Evolutionary conservation across 2,888 invertebrate genomes (phyloP), one percentile per base, ranked within the genome.

Genomic region (Chelonus formosanus): DNA sequence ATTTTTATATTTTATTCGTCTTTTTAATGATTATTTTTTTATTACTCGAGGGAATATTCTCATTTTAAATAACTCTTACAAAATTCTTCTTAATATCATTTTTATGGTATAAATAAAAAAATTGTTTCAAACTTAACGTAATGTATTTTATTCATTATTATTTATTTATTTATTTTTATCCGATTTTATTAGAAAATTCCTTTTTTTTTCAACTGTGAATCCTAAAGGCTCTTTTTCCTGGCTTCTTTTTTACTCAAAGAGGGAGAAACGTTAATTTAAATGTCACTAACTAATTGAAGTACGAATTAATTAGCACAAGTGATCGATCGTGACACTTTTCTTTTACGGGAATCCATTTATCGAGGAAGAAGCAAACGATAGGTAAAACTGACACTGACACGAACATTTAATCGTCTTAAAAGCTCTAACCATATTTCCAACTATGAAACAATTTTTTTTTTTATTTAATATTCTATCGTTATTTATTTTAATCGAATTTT

Each of bases 291-390:
- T 79, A 81, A 82, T 81, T 82, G 80, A 82, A 78, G 77, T 78
- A 82, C 79, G 77, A 82, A 82, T 82, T 80, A 80, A 82, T 81
- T 80, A 80, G 73, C 68, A 68, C 67, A 74, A 74, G 76, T 81
- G 80, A 81, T 81, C 80, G 78, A 80, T 80, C 74, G 55, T 50
- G 57, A 48, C 34, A 56, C 57, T 40, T 36, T 34, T 10, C 50
- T 36, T 20, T 20, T 20, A 20, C 20, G 20, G 20, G 20, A 57
- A 44, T 31, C 10, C 56, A 44, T 52, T 48, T 44, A n/a, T 40
- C 44, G n/a, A 48, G 55, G 50, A 61, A 55, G 57, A 58, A 68
- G 66, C 63, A 61, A 68, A 35, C 55, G 66, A 3, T n/a, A 10
- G 3, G 35, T 31, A 57, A 62, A 35, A 50, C 48, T 48, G 48